These are phyloP conservation scores for Loxodonta africana DNA, from an alignment of 2,113 vertebrate genomes.

Conservation along the genomic window DNA sequence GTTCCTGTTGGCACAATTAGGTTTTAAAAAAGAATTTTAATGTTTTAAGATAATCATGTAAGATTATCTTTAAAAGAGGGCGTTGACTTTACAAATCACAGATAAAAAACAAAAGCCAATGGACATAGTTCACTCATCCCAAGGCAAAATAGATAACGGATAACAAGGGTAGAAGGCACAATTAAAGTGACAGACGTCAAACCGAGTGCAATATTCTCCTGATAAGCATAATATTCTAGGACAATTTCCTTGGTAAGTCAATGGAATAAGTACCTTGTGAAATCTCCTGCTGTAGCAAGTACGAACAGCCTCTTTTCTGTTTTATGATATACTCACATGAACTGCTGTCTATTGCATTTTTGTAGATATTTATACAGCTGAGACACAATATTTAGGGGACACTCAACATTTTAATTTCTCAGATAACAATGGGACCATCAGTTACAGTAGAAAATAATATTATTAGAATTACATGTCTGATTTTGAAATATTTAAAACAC, in stretches of 20 bases:
- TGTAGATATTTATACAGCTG: neutral
- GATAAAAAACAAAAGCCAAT: constrained; percentile 59
- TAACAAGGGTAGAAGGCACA: constrained; percentile 38
- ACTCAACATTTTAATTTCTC: neutral
- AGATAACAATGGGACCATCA: neutral
- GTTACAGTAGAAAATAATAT: neutral
- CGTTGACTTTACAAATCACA: constrained; percentile 60
- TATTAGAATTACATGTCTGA: neutral
- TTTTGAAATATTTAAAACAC: constrained; percentile 28
- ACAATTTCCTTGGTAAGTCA: constrained; percentile 16
- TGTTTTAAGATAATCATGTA: constrained; percentile 58
- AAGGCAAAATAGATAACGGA: constrained; percentile 48
- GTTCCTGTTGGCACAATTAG: constrained; percentile 56
- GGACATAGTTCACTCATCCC: constrained; percentile 20
- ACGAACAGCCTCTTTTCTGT: neutral
- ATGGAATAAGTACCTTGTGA: neutral
- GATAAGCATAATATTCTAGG: neutral
- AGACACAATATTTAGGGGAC: neutral
- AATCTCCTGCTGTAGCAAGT: constrained; percentile 2
- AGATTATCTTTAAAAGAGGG: constrained; percentile 70
- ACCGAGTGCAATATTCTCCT: constrained; percentile 17
- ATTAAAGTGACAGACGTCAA: constrained; percentile 64
- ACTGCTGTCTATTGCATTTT: neutral
- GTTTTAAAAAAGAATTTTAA: constrained; percentile 67
- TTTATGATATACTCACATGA: neutral